Base-by-base conservation (phyloP, 23 tunicate species). In the Trididemnum miniatum region DNA sequence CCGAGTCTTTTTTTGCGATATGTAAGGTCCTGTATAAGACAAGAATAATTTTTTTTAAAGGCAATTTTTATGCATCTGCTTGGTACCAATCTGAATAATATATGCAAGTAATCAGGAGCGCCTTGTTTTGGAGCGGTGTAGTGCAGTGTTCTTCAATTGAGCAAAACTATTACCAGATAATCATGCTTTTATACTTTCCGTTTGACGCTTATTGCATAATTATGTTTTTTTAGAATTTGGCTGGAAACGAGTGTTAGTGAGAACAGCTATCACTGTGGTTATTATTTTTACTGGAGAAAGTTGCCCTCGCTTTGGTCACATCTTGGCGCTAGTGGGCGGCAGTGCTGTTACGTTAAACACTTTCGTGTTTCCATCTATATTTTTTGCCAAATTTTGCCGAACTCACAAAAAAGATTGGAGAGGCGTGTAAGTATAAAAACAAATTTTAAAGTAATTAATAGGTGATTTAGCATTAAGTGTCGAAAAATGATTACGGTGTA, bases 291-390 rank as follows among this genome's bases (percentile, higher is more conserved):
- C 91, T 0, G 99, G 94, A 22, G 94, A 84, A 59, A 83, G 87
- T 39, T 91, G 97, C 40, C 99, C 99, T 0, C 73, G 89, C 27
- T 96, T 96, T 65, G 97, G 91, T 15, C 86, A 87, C 49, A 96
- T 96, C 20, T 83, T 96, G 32, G 94, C 93, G 27, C 65, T 96
- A 44, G 97, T 96, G 23, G 99, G 99, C 2, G 97, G 97, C 20
- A 96, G 97, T 65, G 92, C 99, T 0, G 94, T 96, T 20, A 96
- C 99, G 0, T 66, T 96, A 29, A 96, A 96, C 77, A 96, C 99
- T 15, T 96, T 96, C 66, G 94, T 96, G 32, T 96, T 96, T 71
- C 99, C 99, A 25, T 96, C 97, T 0, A 0, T 96, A 33, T 96
- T 92, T 52, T 91, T 76, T 66, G 85, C 88, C 85, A 84, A 76